Percentiles rank a stretch among this genome's conserved stretches.
Conservation (phyloP, 2,888 invertebrate genomes). For the Drosophila meridionalis region DNA sequence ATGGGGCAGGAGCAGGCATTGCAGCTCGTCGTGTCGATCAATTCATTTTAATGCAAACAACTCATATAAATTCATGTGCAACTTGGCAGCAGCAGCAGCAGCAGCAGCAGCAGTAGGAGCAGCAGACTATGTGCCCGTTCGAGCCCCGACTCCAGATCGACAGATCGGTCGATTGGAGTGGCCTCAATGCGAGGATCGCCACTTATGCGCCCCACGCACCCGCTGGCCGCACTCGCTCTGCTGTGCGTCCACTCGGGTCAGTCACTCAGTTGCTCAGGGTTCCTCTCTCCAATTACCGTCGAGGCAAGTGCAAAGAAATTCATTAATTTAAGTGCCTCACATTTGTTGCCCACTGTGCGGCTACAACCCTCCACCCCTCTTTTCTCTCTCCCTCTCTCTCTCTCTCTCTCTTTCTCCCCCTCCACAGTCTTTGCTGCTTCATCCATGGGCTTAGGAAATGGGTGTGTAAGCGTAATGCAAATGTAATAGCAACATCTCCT, state of each 20-base stretch:
- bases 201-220: background rate
- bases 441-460: slow-evolving; percentile 1
- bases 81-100: slow-evolving; percentile 54
- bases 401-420: background rate
- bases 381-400: background rate
- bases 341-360: slow-evolving; percentile 77
- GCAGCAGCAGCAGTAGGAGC: slow-evolving; percentile 28
- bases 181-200: slow-evolving; percentile 15
- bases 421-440: background rate
- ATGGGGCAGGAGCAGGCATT: background rate
- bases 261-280: slow-evolving; percentile 45
- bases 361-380: slow-evolving; percentile 1
- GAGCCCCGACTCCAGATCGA: slow-evolving; percentile 43
- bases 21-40: slow-evolving; percentile 72
- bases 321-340: slow-evolving; percentile 80
- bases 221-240: background rate
- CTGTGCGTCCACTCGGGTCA: slow-evolving; percentile 35
- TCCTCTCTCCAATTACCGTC: slow-evolving; percentile 57
- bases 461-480: slow-evolving; percentile 30
- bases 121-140: slow-evolving; percentile 9
- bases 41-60: slow-evolving; percentile 79
- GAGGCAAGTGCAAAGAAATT: slow-evolving; percentile 78
- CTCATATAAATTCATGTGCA: slow-evolving; percentile 79
- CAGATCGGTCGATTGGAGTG: slow-evolving; percentile 45
- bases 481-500: slow-evolving; percentile 30